Conservation (phyloP, 2,888 invertebrate species). For the Drosophila mayaguana region DNA sequence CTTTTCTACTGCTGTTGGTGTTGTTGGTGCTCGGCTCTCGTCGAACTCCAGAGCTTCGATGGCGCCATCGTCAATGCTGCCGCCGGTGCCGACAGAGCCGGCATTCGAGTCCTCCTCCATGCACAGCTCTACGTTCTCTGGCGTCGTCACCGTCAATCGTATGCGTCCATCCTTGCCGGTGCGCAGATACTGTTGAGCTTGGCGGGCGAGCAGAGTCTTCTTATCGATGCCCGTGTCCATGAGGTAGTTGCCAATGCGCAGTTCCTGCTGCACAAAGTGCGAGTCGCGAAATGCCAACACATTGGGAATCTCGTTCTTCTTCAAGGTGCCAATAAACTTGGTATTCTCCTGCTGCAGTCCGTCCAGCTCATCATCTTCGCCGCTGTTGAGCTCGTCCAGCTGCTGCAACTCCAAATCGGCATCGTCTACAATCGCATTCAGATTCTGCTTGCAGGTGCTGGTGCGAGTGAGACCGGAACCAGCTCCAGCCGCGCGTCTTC, state of each 20-base stretch:
- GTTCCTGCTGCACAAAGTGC: conserved; percentile 84
- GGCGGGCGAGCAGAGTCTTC: conserved; percentile 72
- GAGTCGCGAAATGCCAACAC: conserved; percentile 84
- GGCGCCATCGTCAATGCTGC: conserved; percentile 74
- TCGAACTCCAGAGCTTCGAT: conserved; percentile 83
- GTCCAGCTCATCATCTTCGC: conserved; percentile 33
- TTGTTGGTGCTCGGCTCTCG: conserved; percentile 40
- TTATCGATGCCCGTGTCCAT: conserved; percentile 85
- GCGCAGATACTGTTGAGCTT: conserved; percentile 62
- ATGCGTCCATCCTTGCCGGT: conserved; percentile 74
- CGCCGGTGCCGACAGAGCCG: conserved; percentile 57
- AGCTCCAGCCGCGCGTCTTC: conserved; percentile 19
- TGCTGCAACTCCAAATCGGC: conserved; percentile 23
- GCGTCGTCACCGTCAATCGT: conserved; percentile 83
- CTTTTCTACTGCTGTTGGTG: conserved; percentile 19
- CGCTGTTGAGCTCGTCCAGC: conserved; percentile 35
- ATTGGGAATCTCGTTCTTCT: conserved; percentile 84
- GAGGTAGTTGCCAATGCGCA: conserved; percentile 84
- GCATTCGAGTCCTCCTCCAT: conserved; percentile 77
- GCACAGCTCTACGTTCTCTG: conserved; percentile 83
- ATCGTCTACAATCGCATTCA: conserved; percentile 71
- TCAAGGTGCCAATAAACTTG: conserved; percentile 67
- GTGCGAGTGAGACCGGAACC: conserved; percentile 74
- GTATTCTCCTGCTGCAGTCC: conserved; percentile 32
- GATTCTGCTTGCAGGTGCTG: conserved; percentile 82